These are phyloP conservation scores for Clivina fossor DNA, from an alignment of 2,888 invertebrate species.

Conservation along the genomic window DNA sequence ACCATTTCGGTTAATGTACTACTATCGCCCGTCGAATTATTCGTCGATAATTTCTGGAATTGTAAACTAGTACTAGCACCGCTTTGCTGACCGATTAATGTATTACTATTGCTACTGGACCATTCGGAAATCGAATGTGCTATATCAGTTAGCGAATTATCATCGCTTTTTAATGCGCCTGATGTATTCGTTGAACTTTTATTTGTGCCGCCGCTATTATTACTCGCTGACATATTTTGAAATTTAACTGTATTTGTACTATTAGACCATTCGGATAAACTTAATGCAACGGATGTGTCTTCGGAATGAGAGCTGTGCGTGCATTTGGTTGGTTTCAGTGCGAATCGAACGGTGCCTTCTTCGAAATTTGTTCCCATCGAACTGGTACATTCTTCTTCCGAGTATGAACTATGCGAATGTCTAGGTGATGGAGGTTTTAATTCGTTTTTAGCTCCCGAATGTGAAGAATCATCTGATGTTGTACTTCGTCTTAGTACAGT, in stretches of 20 bases:
- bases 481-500: conserved; percentile 50
- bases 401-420: conserved; percentile 67
- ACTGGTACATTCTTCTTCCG: conserved; percentile 68
- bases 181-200: conserved; percentile 63
- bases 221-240: conserved; percentile 68
- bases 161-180: conserved; percentile 72
- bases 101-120: conserved; percentile 80
- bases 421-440: conserved; percentile 48
- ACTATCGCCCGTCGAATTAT: conserved; percentile 49
- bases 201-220: conserved; percentile 56
- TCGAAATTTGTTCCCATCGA: conserved; percentile 73
- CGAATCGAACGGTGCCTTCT: conserved; percentile 80
- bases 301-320: conserved; percentile 84
- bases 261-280: conserved; percentile 86
- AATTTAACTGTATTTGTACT: conserved; percentile 84
- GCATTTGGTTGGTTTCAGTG: conserved; percentile 76
- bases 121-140: conserved; percentile 82
- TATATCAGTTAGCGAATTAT: conserved; percentile 70
- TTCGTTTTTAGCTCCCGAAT: conserved; percentile 47
- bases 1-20: conserved; percentile 64
- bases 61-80: conserved; percentile 45
- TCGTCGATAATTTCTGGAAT: conserved; percentile 52
- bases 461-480: conserved; percentile 51
- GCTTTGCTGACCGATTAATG: conserved; percentile 63
- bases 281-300: conserved; percentile 82